Conservation (phyloP, 1,140 invertebrate species). For the Ctenoplectra terminalis region DNA sequence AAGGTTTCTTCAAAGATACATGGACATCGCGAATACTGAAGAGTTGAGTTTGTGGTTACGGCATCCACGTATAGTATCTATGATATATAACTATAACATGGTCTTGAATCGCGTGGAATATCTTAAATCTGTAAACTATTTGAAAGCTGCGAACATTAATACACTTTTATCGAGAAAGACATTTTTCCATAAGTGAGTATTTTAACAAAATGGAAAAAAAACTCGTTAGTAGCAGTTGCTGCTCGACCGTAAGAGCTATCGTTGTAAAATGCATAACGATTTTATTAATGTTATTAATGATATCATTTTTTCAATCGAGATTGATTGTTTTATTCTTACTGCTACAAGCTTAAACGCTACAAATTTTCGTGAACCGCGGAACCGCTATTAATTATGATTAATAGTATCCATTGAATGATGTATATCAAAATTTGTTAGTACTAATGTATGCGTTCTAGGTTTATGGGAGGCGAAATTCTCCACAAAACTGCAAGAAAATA, state of each 20-base stretch:
- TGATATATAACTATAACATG: conserved; percentile 81
- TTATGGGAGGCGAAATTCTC: background rate
- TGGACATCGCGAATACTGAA: conserved; percentile 78
- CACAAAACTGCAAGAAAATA: conserved; percentile 73
- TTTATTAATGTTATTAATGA: no score
- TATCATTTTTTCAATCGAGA: no score
- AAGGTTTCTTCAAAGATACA: conserved; percentile 81
- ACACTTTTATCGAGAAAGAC: background rate
- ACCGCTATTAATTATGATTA: no score
- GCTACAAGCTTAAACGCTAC: no score
- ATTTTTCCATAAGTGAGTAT: background rate
- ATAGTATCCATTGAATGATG: background rate
- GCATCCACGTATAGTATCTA: conserved; percentile 82
- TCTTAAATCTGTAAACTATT: conserved; percentile 76
- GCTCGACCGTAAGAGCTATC: no score
- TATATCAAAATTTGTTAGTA: background rate
- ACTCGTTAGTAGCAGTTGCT: no score
- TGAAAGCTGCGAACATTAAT: conserved; percentile 81
- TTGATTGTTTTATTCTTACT: no score
- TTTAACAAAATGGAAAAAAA: background rate
- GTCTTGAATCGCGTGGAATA: conserved; percentile 80
- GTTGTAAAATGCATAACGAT: no score
- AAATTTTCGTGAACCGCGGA: no score
- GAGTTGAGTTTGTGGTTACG: conserved; percentile 82
- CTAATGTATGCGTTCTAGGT: conserved; percentile 60